Evolutionary conservation across 2,113 vertebrate genomes (phyloP).

Genomic region (Cygnus atratus): DNA sequence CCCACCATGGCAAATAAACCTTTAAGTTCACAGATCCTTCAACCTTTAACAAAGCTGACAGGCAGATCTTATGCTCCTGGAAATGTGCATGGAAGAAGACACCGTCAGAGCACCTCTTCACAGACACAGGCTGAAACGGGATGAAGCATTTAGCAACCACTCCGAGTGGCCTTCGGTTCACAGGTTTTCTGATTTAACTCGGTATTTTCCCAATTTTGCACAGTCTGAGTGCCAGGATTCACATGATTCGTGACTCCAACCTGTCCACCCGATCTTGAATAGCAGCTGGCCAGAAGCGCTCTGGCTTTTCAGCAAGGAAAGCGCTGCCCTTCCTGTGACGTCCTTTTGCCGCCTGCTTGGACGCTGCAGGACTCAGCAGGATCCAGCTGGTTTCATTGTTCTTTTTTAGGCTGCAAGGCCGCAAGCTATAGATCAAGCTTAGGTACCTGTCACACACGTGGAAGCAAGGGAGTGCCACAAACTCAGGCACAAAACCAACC

Average conservation of each 20-base stretch:
- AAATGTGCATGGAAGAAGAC: background rate
- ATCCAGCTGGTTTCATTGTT: background rate
- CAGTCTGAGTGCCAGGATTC: background rate
- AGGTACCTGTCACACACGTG: background rate
- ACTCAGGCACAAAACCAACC: background rate
- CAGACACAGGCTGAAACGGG: background rate
- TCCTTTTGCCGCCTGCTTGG: background rate
- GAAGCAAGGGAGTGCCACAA: background rate
- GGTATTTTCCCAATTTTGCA: background rate
- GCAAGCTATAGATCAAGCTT: background rate
- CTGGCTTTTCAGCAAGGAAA: background rate
- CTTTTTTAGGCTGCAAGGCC: background rate
- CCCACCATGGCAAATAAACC: accelerated
- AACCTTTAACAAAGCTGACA: background rate
- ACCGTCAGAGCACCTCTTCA: background rate
- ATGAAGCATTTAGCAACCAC: background rate
- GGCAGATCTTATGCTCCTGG: background rate
- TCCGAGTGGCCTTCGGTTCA: background rate
- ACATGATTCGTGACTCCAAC: background rate
- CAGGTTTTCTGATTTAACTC: background rate
- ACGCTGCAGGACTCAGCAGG: background rate
- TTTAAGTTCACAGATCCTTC: background rate
- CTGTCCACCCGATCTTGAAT: background rate
- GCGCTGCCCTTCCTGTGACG: background rate
- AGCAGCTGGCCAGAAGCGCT: background rate